Conservation (phyloP, 2,113 vertebrate genomes). For the human region GRCh38 chr9:101771501-101772000, state of each 20-base stretch:
- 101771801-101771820: neutral
- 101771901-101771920: neutral
- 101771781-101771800: neutral
- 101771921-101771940: neutral
- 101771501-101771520: neutral
- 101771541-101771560: neutral
- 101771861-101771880: neutral
- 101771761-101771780: neutral
- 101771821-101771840: neutral
- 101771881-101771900: neutral
- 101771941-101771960: neutral
- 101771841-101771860: neutral
- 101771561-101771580: conserved; percentile 36
- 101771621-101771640: neutral
- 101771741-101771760: neutral
- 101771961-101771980: neutral
- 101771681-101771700: neutral
- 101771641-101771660: neutral
- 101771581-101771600: neutral
- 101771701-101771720: neutral
- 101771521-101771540: neutral
- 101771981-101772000: neutral
- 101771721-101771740: neutral
- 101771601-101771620: neutral
- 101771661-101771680: neutral